phyloP scores from a whole-genome alignment of 2,113 vertebrate species.

The Nibea coibor region DNA sequence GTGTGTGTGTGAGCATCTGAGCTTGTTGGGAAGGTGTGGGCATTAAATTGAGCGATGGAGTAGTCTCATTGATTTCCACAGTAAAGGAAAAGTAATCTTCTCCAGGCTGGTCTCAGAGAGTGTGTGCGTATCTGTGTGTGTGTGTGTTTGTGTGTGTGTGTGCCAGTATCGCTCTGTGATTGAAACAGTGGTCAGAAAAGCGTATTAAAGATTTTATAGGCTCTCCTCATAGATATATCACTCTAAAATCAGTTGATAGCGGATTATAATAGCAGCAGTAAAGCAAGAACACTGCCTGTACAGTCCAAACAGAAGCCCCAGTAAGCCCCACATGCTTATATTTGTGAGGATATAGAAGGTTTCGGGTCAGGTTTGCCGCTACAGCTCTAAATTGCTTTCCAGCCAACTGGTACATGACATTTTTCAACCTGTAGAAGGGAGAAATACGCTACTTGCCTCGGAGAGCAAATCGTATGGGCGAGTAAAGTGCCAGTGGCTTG shows the following conservation, averaged over 20 bases:
- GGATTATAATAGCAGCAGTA: conserved; percentile 56
- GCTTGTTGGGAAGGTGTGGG: conserved; percentile 63
- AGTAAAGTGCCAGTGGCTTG: conserved; percentile 41
- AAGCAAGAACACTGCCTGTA: conserved; percentile 27
- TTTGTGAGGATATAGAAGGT: conserved; percentile 26
- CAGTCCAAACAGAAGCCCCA: conserved; percentile 10
- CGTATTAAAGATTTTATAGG: conserved; percentile 61
- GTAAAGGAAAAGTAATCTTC: conserved; percentile 81
- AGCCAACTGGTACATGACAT: conserved; percentile 60
- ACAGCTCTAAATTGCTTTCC: conserved; percentile 63
- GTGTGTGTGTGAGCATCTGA: conserved; percentile 6
- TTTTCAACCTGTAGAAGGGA: conserved; percentile 53
- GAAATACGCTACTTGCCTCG: conserved; percentile 46
- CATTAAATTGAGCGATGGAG: conserved; percentile 80
- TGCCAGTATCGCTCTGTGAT: conserved; percentile 46
- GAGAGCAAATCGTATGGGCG: conserved; percentile 22
- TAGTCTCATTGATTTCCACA: conserved; percentile 79
- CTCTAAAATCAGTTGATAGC: conserved; percentile 53
- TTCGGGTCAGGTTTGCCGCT: conserved; percentile 52
- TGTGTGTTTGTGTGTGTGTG: conserved; percentile 25
- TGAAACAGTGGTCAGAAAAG: conserved; percentile 69
- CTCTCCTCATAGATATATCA: conserved; percentile 54
- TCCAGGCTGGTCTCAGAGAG: conserved; percentile 38
- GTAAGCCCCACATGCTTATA: conserved; percentile 12
- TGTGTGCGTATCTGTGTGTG: conserved; percentile 9